Evolutionary conservation across 1,140 invertebrate genomes (phyloP).

Genomic region (Neodiprion virginianus): DNA sequence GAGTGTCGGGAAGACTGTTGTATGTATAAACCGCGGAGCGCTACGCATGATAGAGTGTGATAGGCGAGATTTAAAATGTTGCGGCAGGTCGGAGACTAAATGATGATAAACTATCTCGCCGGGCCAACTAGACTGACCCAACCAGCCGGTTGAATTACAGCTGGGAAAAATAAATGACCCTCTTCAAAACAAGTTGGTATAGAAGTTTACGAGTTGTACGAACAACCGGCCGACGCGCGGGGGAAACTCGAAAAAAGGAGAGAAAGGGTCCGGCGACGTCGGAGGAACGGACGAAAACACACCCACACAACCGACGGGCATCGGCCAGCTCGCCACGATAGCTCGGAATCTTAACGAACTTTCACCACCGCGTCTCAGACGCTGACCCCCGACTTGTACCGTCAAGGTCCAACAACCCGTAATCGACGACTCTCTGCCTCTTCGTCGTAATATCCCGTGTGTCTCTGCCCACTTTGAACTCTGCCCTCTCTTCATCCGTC

Average conservation of each 20-base stretch:
- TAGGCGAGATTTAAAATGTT: constrained; percentile 61
- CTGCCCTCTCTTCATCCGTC: too few species aligned
- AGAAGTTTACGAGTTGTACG: constrained; percentile 7
- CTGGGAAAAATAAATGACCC: constrained; percentile 21
- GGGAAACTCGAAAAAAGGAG: background rate
- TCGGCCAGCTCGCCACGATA: too few species aligned
- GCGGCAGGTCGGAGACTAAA: constrained; percentile 57
- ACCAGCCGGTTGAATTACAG: constrained; percentile 50
- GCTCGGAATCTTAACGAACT: background rate
- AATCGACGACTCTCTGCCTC: background rate
- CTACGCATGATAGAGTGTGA: constrained; percentile 35
- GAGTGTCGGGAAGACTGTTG: constrained; percentile 11
- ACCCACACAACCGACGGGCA: background rate
- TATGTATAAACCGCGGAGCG: constrained; percentile 15
- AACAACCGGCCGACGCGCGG: background rate
- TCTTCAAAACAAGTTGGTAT: constrained; percentile 7
- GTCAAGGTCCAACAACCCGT: background rate
- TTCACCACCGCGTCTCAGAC: background rate
- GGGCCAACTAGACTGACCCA: constrained; percentile 47
- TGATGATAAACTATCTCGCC: constrained; percentile 60
- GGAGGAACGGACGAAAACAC: background rate
- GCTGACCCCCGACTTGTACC: background rate
- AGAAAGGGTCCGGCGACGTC: too few species aligned
- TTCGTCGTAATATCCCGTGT: background rate
- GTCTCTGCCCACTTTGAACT: background rate